Base-by-base conservation (phyloP, 1,140 invertebrate genomes). In the Anagrus nilaparvatae region DNA sequence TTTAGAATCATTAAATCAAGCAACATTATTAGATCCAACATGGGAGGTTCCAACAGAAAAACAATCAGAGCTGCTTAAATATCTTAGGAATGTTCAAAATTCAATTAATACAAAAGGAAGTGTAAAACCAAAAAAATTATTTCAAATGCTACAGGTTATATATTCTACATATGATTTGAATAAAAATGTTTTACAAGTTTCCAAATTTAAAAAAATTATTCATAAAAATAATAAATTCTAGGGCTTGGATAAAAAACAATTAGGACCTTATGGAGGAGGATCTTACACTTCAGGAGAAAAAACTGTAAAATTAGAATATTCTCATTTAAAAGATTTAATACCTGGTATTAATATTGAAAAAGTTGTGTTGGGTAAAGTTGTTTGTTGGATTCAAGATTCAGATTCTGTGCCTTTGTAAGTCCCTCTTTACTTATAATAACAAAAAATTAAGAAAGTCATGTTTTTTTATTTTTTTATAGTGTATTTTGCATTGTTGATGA, bases 401-500 rank as follows among this genome's bases (percentile, higher is more conserved):
- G 81, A 82, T 53, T 71, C 72, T 34, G 82, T 87, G 31, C 82
- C 84, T 50, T 89, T 88, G 80, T 83, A 70, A 79, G 76, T 74
- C 46, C 27, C 38, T 17, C 23, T 20, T 20, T 21, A 24, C 9
- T 4, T 17, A 18, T 36, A 29, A 47, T 25, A 27, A 29, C n/a
- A n/a, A n/a, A n/a, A n/a, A n/a, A n/a, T n/a, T n/a, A n/a, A n/a
- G n/a, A n/a, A n/a, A n/a, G n/a, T n/a, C n/a, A n/a, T n/a, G n/a
- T n/a, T n/a, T n/a, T n/a, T n/a, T n/a, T n/a, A 33, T 34, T 43
- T 32, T 49, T 51, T 77, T 76, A 38, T 62, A 87, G 85, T 61
- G 81, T 82, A 20, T 89, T 88, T 65, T 88, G 84, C 54, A 60
- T 89, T 46, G 73, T 86, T 18, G 87, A 90, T 62, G 72, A 77